phyloP scores from a whole-genome alignment of 92 coral and sea anemone genomes.

The Paramuricea clavata region DNA sequence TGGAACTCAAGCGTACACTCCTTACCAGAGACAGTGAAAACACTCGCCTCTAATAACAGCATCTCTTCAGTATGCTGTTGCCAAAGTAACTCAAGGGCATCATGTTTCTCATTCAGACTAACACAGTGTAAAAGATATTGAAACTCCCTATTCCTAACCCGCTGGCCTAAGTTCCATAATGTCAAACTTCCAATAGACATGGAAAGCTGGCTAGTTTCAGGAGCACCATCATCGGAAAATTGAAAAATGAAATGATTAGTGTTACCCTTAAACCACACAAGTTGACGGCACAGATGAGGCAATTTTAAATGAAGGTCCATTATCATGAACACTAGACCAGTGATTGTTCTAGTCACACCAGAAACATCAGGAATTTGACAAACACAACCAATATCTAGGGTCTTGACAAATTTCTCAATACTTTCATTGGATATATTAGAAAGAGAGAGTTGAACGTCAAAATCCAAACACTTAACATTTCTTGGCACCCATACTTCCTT shows the following conservation, averaged over 20 bases:
- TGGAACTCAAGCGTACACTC: not conserved
- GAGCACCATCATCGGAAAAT: constrained; percentile 51
- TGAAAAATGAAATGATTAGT: constrained; percentile 67
- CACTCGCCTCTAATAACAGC: not conserved
- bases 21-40: not conserved
- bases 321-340: constrained; percentile 65
- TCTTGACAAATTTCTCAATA: not conserved
- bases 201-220: constrained; percentile 44
- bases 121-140: not conserved
- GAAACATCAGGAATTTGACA: constrained; percentile 38
- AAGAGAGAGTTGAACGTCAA: constrained; percentile 12
- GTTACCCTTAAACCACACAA: constrained; percentile 64
- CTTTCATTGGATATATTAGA: not conserved
- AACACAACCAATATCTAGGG: constrained; percentile 7
- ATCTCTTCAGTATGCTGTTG: not conserved
- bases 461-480: constrained; percentile 55
- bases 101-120: not conserved
- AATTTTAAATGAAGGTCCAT: constrained; percentile 55
- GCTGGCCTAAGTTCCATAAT: constrained; percentile 34
- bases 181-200: constrained; percentile 23
- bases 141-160: constrained; percentile 11
- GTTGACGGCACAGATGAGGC: constrained; percentile 44
- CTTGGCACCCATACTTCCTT: constrained; percentile 64
- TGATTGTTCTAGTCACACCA: constrained; percentile 63
- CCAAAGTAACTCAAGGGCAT: not conserved